phyloP scores from a whole-genome alignment of 2,113 vertebrate genomes.

The Corvus moneduloides region DNA sequence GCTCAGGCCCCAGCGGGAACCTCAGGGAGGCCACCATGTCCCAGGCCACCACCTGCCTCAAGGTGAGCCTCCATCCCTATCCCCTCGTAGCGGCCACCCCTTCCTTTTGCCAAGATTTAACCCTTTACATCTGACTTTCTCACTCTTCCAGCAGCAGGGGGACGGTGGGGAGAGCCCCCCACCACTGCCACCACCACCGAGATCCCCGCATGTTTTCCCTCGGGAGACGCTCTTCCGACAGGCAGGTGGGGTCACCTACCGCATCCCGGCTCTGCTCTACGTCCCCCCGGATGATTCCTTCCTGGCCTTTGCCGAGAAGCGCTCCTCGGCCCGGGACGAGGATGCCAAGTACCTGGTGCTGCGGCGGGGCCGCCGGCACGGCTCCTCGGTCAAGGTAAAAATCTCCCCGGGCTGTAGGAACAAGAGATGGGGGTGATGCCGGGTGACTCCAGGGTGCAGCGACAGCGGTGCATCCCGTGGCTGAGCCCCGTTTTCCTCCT shows the following conservation, averaged over 20 bases:
- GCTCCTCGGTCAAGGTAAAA: constrained; percentile 77
- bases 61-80: neutral
- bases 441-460: fast-evolving
- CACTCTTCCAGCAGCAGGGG: neutral
- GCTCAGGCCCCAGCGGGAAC: neutral
- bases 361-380: constrained; percentile 77
- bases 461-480: fast-evolving
- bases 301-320: constrained; percentile 90
- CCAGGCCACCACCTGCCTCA: neutral
- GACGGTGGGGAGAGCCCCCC: neutral
- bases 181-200: fast-evolving
- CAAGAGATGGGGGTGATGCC: fast-evolving
- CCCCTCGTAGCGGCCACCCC: fast-evolving
- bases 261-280: constrained; percentile 88
- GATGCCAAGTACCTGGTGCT: constrained; percentile 85
- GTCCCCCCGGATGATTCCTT: constrained; percentile 73
- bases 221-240: constrained; percentile 76
- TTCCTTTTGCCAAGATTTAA: neutral
- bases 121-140: too few relatives aligned
- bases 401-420: fast-evolving
- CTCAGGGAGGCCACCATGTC: neutral
- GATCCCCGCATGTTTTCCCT: neutral
- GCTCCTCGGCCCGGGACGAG: constrained; percentile 73
- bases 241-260: constrained; percentile 78
- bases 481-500: neutral